Conservation (phyloP, 2,888 invertebrate species). For the Volucella inanis region DNA sequence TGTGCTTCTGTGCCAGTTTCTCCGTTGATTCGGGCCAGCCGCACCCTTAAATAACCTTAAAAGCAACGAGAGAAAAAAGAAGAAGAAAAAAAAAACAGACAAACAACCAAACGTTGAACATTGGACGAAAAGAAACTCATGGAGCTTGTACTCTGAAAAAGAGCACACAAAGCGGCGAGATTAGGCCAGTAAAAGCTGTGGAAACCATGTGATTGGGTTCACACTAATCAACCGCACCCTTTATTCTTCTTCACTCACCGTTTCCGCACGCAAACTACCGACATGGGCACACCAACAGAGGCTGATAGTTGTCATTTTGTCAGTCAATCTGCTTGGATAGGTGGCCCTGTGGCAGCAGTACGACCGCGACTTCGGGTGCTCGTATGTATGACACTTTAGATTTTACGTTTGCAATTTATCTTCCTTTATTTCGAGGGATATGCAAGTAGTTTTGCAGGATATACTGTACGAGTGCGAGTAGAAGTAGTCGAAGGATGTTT, state of each 20-base stretch:
- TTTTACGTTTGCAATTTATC: slow-evolving; percentile 12
- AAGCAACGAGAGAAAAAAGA: slow-evolving; percentile 44
- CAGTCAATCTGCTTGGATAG: slow-evolving; percentile 45
- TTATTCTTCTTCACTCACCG: slow-evolving; percentile 34
- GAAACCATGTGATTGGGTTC: slow-evolving; percentile 64
- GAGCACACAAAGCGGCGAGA: slow-evolving; percentile 50
- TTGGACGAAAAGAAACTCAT: slow-evolving; percentile 61
- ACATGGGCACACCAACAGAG: slow-evolving; percentile 28
- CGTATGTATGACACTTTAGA: slow-evolving; percentile 37
- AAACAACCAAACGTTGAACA: slow-evolving; percentile 35
- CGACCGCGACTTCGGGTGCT: slow-evolving; percentile 12
- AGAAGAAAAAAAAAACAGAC: slow-evolving; percentile 41
- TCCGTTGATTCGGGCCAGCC: slow-evolving; percentile 73
- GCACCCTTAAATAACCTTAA: slow-evolving; percentile 76
- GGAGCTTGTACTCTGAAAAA: slow-evolving; percentile 61
- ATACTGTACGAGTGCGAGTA: too few species aligned
- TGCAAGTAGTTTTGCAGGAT: slow-evolving; percentile 34
- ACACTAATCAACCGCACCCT: slow-evolving; percentile 73
- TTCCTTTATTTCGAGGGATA: background rate
- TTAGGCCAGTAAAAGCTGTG: slow-evolving; percentile 63
- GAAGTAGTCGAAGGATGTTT: slow-evolving; percentile 20
- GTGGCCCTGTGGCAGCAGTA: background rate
- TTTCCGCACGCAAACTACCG: slow-evolving; percentile 51
- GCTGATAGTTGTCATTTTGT: slow-evolving; percentile 20
- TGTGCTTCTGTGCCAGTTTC: slow-evolving; percentile 75